Evolutionary conservation across 2,113 vertebrate species (phyloP).

Genomic region (Chaetops frenatus): DNA sequence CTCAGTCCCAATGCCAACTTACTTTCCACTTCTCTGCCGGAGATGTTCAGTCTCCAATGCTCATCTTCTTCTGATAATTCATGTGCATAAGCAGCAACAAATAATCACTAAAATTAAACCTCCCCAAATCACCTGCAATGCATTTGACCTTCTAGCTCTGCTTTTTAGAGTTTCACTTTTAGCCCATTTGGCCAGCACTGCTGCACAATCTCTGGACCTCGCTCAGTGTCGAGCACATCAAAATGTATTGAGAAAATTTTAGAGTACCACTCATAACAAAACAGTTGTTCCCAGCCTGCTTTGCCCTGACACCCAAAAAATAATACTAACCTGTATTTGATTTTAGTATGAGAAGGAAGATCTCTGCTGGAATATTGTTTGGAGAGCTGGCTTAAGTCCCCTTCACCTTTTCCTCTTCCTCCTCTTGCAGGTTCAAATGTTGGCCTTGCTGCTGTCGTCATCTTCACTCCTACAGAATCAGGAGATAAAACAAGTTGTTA

Average conservation of each 20-base stretch:
- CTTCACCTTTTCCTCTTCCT: slow-evolving; percentile 96
- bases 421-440: slow-evolving; percentile 97
- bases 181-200: neutral
- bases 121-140: neutral
- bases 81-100: neutral
- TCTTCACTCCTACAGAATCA: slow-evolving; percentile 64
- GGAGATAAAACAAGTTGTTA: neutral
- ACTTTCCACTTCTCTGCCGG: neutral
- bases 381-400: slow-evolving; percentile 92
- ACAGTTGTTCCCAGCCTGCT: neutral
- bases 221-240: neutral
- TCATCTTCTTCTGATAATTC: neutral
- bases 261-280: neutral
- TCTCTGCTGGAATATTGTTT: slow-evolving; percentile 97
- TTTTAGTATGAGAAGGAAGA: slow-evolving; percentile 95
- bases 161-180: neutral
- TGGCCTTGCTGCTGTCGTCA: slow-evolving; percentile 96
- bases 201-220: neutral
- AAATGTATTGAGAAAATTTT: rapidly evolving
- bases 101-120: neutral
- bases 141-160: neutral
- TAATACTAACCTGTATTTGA: slow-evolving; percentile 87
- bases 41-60: neutral
- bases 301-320: neutral
- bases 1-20: neutral